Evolutionary conservation across 2,888 invertebrate genomes (phyloP).

Genomic region (Drosophila pseudotalamancana): DNA sequence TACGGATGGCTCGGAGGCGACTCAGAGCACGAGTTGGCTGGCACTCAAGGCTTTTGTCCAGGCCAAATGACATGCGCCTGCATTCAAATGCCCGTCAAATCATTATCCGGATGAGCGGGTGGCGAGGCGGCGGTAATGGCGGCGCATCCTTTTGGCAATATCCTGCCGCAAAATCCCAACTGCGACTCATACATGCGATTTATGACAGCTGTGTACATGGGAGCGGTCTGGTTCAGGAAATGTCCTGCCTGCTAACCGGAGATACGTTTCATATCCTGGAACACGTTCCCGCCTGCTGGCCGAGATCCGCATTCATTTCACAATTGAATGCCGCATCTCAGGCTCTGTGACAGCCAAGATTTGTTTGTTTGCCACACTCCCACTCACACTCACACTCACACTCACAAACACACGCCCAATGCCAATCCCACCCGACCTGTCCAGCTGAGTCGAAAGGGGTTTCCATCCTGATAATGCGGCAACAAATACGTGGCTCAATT

Average conservation of each 20-base stretch:
- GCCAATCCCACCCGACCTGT: background rate
- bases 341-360: constrained; percentile 70
- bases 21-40: constrained; percentile 2
- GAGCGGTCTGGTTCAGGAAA: constrained; percentile 67
- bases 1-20: constrained; percentile 25
- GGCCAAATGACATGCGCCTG: constrained; percentile 59
- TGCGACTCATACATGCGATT: constrained; percentile 53
- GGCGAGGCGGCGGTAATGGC: constrained; percentile 6
- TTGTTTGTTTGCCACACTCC: constrained; percentile 53
- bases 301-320: constrained; percentile 54
- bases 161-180: constrained; percentile 72
- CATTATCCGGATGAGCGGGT: constrained; percentile 62
- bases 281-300: constrained; percentile 49
- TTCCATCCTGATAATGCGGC: constrained; percentile 31
- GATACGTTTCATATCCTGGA: constrained; percentile 83
- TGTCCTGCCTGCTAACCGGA: constrained; percentile 84
- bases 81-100: constrained; percentile 80
- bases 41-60: constrained; percentile 61
- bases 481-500: constrained; percentile 27
- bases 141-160: constrained; percentile 73
- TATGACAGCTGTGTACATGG: constrained; percentile 60
- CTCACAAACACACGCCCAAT: too few relatives aligned
- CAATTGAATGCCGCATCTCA: constrained; percentile 61
- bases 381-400: background rate
- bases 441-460: constrained; percentile 47